phyloP scores from a whole-genome alignment of 2,797 vertebrate genomes.

The Scomberomorus guttatus region DNA sequence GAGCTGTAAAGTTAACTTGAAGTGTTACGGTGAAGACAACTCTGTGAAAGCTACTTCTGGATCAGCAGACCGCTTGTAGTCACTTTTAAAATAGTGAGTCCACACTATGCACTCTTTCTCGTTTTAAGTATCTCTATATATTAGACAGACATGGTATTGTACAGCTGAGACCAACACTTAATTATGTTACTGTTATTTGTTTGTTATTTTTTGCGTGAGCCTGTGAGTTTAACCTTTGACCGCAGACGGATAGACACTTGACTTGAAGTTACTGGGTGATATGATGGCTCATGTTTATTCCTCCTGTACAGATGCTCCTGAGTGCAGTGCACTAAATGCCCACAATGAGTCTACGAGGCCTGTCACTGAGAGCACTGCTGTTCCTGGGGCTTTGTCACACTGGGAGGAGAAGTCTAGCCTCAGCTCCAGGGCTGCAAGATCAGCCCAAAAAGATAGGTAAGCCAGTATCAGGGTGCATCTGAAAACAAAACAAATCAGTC shows the following conservation, averaged over 20 bases:
- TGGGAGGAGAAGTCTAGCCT: conserved; percentile 75
- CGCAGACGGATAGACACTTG: conserved; percentile 12
- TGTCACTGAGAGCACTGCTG: conserved; percentile 75
- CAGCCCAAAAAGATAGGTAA: conserved; percentile 85
- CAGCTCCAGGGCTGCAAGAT: conserved; percentile 67
- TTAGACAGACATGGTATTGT: not conserved
- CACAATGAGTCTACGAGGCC: conserved; percentile 70
- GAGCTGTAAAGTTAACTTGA: not conserved
- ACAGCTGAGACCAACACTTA: not conserved
- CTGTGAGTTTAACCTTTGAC: conserved; percentile 61
- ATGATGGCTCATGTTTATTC: not conserved
- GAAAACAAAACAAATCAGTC: not conserved
- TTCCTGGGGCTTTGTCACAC: conserved; percentile 80
- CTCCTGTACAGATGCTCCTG: conserved; percentile 55
- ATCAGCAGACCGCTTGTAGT: not conserved
- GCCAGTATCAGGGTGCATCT: not conserved
- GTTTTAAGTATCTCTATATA: not conserved
- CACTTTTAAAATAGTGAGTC: conserved; percentile 51
- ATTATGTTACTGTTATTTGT: not conserved
- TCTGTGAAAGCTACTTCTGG: conserved; percentile 25
- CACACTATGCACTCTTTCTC: not conserved
- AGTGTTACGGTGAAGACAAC: not conserved
- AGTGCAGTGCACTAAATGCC: conserved; percentile 18
- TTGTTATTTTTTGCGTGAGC: too few relatives aligned
- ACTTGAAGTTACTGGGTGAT: not conserved